Conservation (phyloP, 2,888 invertebrate genomes). For the Yponomeuta evonymella region DNA sequence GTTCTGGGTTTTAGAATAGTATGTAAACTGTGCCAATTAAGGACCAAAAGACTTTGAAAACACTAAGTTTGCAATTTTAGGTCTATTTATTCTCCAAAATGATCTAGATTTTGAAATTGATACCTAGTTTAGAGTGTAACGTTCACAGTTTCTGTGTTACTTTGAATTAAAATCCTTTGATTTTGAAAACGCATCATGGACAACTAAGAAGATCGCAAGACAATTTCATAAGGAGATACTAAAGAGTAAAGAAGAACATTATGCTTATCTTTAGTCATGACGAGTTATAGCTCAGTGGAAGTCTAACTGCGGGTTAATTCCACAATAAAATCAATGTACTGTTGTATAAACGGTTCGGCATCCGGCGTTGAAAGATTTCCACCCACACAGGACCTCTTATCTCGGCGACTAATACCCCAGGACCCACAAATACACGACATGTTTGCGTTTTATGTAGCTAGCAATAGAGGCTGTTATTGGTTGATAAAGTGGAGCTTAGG, state of each 20-base stretch:
- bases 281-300: background rate
- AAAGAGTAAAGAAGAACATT: background rate
- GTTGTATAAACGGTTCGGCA: slow-evolving; percentile 1
- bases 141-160: too few species aligned
- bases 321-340: slow-evolving; percentile 6
- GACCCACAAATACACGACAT: slow-evolving; percentile 31
- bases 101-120: too few species aligned
- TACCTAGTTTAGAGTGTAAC: too few species aligned
- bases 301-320: background rate
- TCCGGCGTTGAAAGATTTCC: slow-evolving; percentile 2
- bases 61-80: too few species aligned
- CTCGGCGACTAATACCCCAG: slow-evolving; percentile 47
- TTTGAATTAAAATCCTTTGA: too few species aligned
- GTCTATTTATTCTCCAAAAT: too few species aligned
- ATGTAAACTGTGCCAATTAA: too few species aligned
- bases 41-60: too few species aligned
- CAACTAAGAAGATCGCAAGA: too few species aligned
- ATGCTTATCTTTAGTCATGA: background rate
- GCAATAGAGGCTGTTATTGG: background rate
- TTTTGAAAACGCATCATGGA: too few species aligned
- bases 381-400: slow-evolving; percentile 27
- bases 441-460: background rate
- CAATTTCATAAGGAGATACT: too few species aligned
- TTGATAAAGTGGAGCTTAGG: slow-evolving; percentile 1
- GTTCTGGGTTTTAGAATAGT: too few species aligned